A percentile compares a stretch with the other conserved stretches of the same genome.
These are phyloP conservation scores for Artemisiospiza belli DNA, from an alignment of 2,113 vertebrate species.

Conservation along the genomic window DNA sequence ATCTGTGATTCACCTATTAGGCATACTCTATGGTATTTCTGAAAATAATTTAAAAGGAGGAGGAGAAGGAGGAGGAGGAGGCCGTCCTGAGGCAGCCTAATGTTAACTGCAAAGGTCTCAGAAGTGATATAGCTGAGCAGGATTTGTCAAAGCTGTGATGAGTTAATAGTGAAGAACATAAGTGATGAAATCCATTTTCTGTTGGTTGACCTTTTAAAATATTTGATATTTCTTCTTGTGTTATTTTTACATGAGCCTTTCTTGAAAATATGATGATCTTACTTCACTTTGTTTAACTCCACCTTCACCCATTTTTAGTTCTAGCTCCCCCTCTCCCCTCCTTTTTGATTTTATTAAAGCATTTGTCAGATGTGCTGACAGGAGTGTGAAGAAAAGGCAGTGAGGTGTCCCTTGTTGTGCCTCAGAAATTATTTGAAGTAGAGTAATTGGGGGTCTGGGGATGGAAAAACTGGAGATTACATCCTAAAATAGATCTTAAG, in stretches of 20 bases:
- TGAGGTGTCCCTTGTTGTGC: neutral
- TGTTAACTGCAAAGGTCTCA: neutral
- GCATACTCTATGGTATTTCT: neutral
- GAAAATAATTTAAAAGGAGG: constrained; percentile 35
- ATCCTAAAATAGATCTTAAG: neutral
- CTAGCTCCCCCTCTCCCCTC: neutral
- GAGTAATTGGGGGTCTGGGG: neutral
- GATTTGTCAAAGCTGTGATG: constrained; percentile 40
- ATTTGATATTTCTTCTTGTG: constrained; percentile 12
- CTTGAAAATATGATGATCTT: constrained; percentile 10
- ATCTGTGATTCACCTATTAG: constrained; percentile 16
- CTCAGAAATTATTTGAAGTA: neutral
- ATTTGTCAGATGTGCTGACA: neutral
- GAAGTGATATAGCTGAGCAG: neutral
- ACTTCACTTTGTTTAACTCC: neutral
- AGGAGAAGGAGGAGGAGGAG: neutral
- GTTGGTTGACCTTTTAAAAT: constrained; percentile 32
- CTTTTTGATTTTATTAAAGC: neutral
- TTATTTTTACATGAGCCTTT: constrained; percentile 35
- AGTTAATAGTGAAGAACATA: constrained; percentile 14
- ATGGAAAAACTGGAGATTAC: neutral
- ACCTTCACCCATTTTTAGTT: neutral
- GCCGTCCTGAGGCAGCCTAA: constrained; percentile 9
- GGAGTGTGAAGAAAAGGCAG: neutral
- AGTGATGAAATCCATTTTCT: neutral